A percentile compares a stretch with the other conserved stretches of the same genome.
Conservation (phyloP, 35 echinoderm and acorn worm species). For the Acanthaster planci region DNA sequence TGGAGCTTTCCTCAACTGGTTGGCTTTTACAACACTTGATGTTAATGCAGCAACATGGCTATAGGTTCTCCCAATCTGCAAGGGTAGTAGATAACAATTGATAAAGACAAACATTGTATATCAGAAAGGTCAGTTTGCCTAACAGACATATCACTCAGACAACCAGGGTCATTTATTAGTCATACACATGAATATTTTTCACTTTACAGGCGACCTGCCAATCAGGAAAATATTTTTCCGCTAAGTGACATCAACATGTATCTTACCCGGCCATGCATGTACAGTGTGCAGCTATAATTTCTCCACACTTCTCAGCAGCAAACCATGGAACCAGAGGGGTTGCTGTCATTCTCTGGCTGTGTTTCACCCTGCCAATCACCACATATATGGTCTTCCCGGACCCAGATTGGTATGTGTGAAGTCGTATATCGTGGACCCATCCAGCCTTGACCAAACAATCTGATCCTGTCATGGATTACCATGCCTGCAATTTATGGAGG, state of each 20-base stretch:
- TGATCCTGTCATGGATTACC: constrained; percentile 28
- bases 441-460: constrained; percentile 32
- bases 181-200: not conserved
- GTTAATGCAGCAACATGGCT: no score
- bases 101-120: not conserved
- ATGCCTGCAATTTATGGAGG: no score
- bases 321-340: constrained; percentile 42
- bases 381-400: no score
- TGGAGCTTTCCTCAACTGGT: not conserved
- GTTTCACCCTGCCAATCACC: constrained; percentile 59
- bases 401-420: no score
- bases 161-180: no score
- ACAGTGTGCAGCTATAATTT: no score
- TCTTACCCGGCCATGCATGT: constrained; percentile 60
- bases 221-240: not conserved
- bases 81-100: not conserved
- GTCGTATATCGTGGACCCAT: no score
- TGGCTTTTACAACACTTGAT: no score
- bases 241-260: not conserved
- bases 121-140: not conserved
- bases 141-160: no score
- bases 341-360: constrained; percentile 45
- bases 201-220: not conserved
- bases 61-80: not conserved
- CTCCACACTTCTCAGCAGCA: no score